A percentile compares a stretch with the other conserved stretches of the same genome.
Evolutionary conservation across 2,113 vertebrate genomes (phyloP).

Genomic region (Rissa tridactyla): DNA sequence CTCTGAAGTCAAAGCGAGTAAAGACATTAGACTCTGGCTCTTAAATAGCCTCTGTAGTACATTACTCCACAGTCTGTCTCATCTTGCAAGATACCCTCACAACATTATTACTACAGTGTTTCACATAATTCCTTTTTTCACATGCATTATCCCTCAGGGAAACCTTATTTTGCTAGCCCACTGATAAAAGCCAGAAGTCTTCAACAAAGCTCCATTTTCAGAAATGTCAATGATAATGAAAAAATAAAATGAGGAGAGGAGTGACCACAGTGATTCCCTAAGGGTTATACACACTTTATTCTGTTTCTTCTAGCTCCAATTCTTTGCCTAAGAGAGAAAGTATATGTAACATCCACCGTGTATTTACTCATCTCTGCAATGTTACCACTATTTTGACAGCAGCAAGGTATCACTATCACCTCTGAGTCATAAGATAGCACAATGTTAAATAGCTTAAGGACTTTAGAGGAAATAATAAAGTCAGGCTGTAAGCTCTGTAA

Average conservation of each 20-base stretch:
- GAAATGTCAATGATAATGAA: neutral
- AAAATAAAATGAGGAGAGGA: neutral
- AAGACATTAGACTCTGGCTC: neutral
- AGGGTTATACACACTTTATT: neutral
- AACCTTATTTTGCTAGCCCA: neutral
- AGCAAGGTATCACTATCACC: neutral
- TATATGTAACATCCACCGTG: neutral
- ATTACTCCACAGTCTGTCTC: neutral
- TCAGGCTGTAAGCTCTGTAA: neutral
- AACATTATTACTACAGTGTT: slow-evolving; percentile 4
- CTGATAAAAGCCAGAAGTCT: slow-evolving; percentile 17
- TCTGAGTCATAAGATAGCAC: neutral
- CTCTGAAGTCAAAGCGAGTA: neutral
- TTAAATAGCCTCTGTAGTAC: neutral
- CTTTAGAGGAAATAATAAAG: neutral
- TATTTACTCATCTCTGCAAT: neutral
- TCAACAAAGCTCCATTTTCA: neutral
- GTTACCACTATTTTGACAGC: neutral
- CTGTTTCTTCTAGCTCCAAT: neutral
- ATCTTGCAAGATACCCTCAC: neutral
- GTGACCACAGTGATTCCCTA: neutral
- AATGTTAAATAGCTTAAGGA: neutral
- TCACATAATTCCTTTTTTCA: neutral
- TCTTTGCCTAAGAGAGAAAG: neutral
- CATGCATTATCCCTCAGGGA: neutral